These are phyloP conservation scores for Sminthurides aquaticus DNA, from an alignment of 2,888 invertebrate genomes.

Conservation along the genomic window DNA sequence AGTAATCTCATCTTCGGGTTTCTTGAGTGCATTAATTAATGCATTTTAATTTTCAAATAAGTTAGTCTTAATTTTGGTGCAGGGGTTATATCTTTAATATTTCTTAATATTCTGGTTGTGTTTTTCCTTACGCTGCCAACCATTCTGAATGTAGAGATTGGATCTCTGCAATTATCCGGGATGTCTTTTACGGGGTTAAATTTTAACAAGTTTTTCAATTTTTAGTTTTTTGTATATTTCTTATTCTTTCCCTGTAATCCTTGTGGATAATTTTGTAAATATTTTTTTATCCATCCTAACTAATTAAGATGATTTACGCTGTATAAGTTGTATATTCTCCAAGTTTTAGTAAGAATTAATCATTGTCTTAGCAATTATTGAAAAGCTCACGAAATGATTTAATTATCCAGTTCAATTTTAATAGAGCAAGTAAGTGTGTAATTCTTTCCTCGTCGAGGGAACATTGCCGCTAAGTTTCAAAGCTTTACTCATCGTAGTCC, in stretches of 20 bases:
- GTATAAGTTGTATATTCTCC: background rate
- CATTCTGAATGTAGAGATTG: background rate
- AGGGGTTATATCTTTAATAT: background rate
- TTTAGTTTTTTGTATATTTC: background rate
- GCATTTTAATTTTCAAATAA: too few species aligned
- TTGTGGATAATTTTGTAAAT: background rate
- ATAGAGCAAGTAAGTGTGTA: background rate
- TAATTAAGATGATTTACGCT: too few species aligned
- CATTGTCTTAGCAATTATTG: background rate
- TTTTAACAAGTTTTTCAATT: background rate
- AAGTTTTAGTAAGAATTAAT: background rate
- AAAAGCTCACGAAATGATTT: background rate
- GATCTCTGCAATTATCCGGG: background rate
- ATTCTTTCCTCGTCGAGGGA: background rate
- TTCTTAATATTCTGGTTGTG: background rate
- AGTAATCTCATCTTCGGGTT: background rate
- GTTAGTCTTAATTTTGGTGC: too few species aligned
- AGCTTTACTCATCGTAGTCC: background rate
- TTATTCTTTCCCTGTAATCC: background rate
- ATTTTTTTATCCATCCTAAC: background rate
- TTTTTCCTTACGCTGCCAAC: background rate
- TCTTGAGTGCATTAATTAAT: background rate
- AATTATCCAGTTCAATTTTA: background rate
- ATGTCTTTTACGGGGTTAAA: background rate
- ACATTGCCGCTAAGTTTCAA: background rate